A percentile compares a stretch with the other conserved stretches of the same genome.
These are phyloP conservation scores for Myotis vivesi DNA, from an alignment of 2,797 vertebrate genomes.

Conservation along the genomic window DNA sequence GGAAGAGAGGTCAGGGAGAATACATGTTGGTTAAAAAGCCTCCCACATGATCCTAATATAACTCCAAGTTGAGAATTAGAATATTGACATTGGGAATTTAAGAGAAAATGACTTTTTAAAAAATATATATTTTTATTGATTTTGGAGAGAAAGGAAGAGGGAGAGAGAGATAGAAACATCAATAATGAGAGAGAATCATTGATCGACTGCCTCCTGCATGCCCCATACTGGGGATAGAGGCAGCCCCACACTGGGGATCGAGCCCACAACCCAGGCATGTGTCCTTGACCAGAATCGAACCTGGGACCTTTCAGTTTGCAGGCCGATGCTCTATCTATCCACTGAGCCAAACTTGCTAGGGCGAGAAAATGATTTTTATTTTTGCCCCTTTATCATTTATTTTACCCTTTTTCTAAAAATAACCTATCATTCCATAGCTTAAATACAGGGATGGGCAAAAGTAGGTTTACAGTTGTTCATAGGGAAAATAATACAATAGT, in stretches of 20 bases:
- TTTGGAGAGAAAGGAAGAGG: too few species aligned
- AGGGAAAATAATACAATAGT: background rate
- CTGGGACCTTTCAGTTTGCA: too few species aligned
- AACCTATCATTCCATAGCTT: background rate
- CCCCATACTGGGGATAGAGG: too few species aligned
- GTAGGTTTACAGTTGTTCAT: background rate
- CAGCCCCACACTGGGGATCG: too few species aligned
- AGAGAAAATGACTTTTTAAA: background rate
- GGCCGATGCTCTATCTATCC: too few species aligned
- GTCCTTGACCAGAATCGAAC: too few species aligned
- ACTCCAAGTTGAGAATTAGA: slow-evolving; percentile 15
- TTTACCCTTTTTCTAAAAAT: slow-evolving; percentile 21
- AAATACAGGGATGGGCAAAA: background rate
- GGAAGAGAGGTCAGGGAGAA: background rate
- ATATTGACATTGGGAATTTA: background rate
- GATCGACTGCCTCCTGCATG: too few species aligned
- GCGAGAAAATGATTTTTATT: background rate
- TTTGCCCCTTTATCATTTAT: background rate
- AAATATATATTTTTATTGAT: too few species aligned
- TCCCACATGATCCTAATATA: background rate
- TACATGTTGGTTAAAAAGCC: background rate
- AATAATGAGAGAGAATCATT: too few species aligned
- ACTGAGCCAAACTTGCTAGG: too few species aligned
- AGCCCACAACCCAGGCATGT: too few species aligned
- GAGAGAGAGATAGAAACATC: too few species aligned